Evolutionary conservation across 2,113 vertebrate species (phyloP), one percentile per base, ranked within the genome.

Genomic region (Myotis lucifugus): DNA sequence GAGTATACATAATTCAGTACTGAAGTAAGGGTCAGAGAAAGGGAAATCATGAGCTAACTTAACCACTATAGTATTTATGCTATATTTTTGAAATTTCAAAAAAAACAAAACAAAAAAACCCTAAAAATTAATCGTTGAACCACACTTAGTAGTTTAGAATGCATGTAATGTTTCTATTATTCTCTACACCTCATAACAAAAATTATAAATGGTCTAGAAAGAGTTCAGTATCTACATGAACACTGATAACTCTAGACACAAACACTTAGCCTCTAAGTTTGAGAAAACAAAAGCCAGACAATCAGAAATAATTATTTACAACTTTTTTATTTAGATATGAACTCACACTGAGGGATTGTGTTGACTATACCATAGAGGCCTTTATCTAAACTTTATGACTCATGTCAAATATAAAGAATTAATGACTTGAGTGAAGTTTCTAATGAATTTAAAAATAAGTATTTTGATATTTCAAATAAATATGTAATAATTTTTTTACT

Each of bases 401-500:
- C 56, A 56, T 23, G 67, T 74, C 13, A 85, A 85, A 72, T 3
- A 48, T 0, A 48, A 25, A 73, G 19, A 88, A 48, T 72, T 54
- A 89, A 77, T 70, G 21, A 85, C 46, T 84, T 69, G 42, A 48
- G 32, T 90, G 46, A 73, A 66, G 90, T 64, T 85, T 85, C 15
- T 67, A 93, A 67, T 32, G 34, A 93, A 90, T 25, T 56, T 79
- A 48, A 66, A 93, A 89, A 85, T 85, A 92, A 92, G n/a, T 46
- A 93, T 40, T 90, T 90, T 18, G 42, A 37, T 34, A 94, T 94
- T 81, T 79, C 37, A 85, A 93, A 64, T 72, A 72, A 90, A 81
- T 76, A 73, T 40, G 34, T 21, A 76, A 78, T 69, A 89, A 13
- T 6, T 42, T 48, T 76, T 82, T 42, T 72, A 92, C 17, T 40